Evolutionary conservation across 2,113 vertebrate genomes (phyloP).

Genomic region (Gallinago undulata): DNA sequence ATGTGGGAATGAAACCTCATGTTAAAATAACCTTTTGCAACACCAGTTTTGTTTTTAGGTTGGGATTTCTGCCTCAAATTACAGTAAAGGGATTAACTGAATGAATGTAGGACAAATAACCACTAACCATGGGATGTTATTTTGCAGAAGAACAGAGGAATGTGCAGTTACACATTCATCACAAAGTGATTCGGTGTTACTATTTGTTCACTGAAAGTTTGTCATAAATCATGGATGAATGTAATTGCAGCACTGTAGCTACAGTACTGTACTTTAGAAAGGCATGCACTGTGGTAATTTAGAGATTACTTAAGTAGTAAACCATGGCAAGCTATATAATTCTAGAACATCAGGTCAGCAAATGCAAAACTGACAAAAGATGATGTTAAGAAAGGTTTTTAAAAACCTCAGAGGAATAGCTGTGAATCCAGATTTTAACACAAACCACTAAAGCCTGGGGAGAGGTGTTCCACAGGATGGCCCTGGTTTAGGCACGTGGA

Average conservation of each 20-base stretch:
- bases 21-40: neutral
- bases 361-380: slow-evolving; percentile 20
- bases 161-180: neutral
- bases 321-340: neutral
- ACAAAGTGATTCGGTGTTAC: neutral
- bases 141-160: neutral
- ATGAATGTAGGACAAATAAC: neutral
- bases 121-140: neutral
- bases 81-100: neutral
- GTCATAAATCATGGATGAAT: neutral
- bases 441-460: neutral
- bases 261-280: neutral
- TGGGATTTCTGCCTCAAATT: neutral
- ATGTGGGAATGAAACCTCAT: neutral
- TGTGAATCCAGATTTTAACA: neutral
- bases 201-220: neutral
- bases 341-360: neutral
- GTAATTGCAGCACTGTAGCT: neutral
- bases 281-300: neutral
- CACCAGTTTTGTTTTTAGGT: neutral
- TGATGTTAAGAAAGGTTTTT: neutral
- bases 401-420: neutral
- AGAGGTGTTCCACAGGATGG: neutral
- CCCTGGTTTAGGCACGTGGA: neutral
- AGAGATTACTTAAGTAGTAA: neutral